Evolutionary conservation across 2,797 vertebrate species (phyloP), one percentile per base, ranked within the genome.

Genomic region (Pangasius sanitwongsei): DNA sequence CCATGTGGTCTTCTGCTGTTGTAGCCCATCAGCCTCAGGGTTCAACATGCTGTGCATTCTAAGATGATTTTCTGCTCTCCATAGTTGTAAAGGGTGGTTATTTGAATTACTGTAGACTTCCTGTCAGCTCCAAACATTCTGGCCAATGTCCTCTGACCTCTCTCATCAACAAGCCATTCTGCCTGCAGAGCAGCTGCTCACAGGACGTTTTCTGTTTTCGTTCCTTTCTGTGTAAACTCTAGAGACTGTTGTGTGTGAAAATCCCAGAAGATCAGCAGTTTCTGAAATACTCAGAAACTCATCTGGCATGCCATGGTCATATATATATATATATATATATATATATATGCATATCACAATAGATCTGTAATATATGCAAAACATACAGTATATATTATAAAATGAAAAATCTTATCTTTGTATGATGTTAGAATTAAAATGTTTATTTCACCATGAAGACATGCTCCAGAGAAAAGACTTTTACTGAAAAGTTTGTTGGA

Each of bases 81-180:
- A 31, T 13, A 69, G 44, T 50, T n/a, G 7, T 84, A 67, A 31
- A 28, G 2, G 12, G 2, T 59, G 11, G 23, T 28, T 83, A 41
- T 82, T 41, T 37, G 80, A 84, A 65, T 16, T 65, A 63, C 3
- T 16, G 23, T 28, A 44, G 80, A 44, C 82, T 84, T 65, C 25
- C 28, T 84, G 82, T 84, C 82, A n/a, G 28, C 82, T 84, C 15
- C 37, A 84, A 20, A 48, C 80, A 61, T 1, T 81, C 11, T 59
- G 31, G 80, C 55, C 4, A 15, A 41, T 61, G 20, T 81, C 18
- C 50, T 59, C 13, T 28, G 23, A 41, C 34, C n/a, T 82, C 34
- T 28, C 61, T 82, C 6, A 61, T 25, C 55, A 37, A 41, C 23
- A 82, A 41, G 55, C 28, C 3, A 12, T 59, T 59, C 50, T 67